Conservation (phyloP, 2,113 vertebrate genomes). For the Anhinga rufa region DNA sequence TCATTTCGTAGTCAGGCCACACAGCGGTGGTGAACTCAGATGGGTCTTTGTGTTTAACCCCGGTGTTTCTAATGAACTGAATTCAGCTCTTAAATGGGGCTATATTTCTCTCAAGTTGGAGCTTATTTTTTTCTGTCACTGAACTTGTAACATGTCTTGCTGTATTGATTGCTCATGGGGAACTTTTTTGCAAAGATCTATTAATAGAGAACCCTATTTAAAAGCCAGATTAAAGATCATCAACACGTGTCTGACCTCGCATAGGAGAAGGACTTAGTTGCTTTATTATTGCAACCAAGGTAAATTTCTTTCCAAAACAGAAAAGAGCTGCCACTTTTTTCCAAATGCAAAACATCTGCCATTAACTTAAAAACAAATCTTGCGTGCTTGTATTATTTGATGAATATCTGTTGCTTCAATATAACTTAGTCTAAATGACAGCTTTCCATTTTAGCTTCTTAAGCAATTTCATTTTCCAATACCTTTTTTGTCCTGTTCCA, state of each 20-base stretch:
- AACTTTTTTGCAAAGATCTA: neutral
- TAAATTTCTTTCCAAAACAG: neutral
- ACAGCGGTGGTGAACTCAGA: neutral
- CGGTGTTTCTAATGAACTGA: neutral
- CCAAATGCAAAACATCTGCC: neutral
- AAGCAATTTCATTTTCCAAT: neutral
- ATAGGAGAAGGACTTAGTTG: neutral
- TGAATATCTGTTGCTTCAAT: neutral
- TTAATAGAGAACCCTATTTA: conserved; percentile 49
- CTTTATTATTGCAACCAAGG: neutral
- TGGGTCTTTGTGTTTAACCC: conserved; percentile 31
- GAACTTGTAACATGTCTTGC: conserved; percentile 6
- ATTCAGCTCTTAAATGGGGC: neutral
- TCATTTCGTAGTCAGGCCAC: neutral
- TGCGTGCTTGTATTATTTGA: neutral
- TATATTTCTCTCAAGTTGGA: neutral
- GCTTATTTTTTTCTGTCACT: neutral
- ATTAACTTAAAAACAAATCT: neutral
- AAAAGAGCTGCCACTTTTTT: neutral
- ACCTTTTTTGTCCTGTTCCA: neutral
- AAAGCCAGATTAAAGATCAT: conserved; percentile 22
- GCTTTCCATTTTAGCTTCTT: neutral
- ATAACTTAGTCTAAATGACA: neutral
- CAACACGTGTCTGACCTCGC: neutral
- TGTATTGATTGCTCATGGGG: neutral